These are phyloP conservation scores for Eristalis arbustorum DNA, from an alignment of 2,888 invertebrate species.

Conservation along the genomic window DNA sequence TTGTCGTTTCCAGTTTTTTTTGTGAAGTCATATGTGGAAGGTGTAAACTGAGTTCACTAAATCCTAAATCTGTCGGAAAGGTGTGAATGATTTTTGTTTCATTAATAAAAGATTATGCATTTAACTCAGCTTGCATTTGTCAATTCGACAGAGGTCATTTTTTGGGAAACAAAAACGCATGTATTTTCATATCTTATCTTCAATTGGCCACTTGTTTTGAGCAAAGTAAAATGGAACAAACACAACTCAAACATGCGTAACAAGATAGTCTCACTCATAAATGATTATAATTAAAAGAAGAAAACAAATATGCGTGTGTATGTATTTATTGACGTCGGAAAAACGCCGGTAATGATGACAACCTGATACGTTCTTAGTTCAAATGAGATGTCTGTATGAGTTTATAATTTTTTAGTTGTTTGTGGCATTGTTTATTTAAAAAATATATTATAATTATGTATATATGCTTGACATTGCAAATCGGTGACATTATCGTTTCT, in stretches of 20 bases:
- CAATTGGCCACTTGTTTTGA: background rate
- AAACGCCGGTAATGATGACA: background rate
- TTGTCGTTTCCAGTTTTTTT: conserved; percentile 1
- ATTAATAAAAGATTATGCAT: no score
- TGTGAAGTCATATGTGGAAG: background rate
- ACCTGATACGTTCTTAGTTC: background rate
- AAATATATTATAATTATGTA: background rate
- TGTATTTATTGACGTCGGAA: background rate
- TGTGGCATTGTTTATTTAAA: background rate
- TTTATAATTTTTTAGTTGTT: background rate
- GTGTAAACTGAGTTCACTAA: background rate
- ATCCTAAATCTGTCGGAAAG: background rate
- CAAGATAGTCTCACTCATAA: background rate
- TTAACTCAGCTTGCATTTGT: no score
- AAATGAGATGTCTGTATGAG: background rate
- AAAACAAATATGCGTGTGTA: background rate
- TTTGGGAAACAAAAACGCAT: background rate
- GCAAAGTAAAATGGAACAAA: background rate
- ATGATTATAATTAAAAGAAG: background rate
- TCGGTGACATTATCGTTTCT: background rate
- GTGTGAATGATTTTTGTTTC: background rate
- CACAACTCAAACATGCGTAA: background rate
- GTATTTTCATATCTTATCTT: background rate
- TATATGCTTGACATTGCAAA: no score
- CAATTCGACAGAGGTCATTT: background rate